Percentiles rank a stretch among this genome's conserved stretches.
Evolutionary conservation across 2,888 invertebrate species (phyloP).

Genomic region (Orchestes rusci): DNA sequence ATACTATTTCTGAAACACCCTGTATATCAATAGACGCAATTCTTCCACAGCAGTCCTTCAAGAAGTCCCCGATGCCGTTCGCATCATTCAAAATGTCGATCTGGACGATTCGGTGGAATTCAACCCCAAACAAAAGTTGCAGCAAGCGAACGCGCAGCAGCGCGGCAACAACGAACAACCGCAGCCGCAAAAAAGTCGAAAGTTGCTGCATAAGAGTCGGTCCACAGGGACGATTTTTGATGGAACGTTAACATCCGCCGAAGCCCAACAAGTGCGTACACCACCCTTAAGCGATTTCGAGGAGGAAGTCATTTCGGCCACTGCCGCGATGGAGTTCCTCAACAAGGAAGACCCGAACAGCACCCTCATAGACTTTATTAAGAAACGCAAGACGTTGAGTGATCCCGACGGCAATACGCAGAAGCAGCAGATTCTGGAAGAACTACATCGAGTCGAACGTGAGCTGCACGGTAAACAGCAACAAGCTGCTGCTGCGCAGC

Average conservation of each 20-base stretch:
- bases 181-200: conserved; percentile 38
- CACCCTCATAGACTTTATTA: conserved; percentile 41
- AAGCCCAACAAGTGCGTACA: conserved; percentile 52
- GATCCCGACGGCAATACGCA: conserved; percentile 49
- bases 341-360: conserved; percentile 48
- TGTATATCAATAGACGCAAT: too few species aligned
- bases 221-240: conserved; percentile 47
- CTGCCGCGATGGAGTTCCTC: conserved; percentile 40
- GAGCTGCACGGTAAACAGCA: conserved; percentile 52
- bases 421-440: conserved; percentile 64
- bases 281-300: conserved; percentile 42
- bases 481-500: conserved; percentile 12
- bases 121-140: conserved; percentile 36
- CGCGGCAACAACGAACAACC: conserved; percentile 17
- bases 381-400: conserved; percentile 40
- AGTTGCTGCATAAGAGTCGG: conserved; percentile 50
- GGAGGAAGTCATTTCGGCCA: conserved; percentile 37
- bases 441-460: conserved; percentile 55
- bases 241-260: conserved; percentile 48
- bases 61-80: conserved; percentile 54
- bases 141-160: conserved; percentile 26
- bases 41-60: conserved; percentile 44
- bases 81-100: conserved; percentile 49
- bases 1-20: too few species aligned
- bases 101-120: conserved; percentile 17